Base-by-base conservation (phyloP, 2,113 vertebrate species). In the Cynoglossus semilaevis region DNA sequence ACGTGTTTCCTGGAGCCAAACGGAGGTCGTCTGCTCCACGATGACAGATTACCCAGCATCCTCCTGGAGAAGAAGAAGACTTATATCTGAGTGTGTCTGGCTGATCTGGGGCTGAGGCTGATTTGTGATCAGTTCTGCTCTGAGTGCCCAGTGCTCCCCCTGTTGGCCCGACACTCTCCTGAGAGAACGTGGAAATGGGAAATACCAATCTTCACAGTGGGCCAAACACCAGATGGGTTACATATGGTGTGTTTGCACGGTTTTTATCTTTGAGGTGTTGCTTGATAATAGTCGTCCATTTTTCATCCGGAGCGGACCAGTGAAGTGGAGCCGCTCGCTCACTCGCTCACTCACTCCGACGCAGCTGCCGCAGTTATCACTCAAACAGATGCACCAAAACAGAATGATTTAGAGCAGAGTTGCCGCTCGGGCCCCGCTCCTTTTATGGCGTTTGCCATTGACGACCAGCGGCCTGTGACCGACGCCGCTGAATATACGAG, bases 271-370 rank as follows among this genome's bases (percentile, higher is more conserved):
- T 59, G 64, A 80, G 76, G 68, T 73, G 73, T 74, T 15, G 43
- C 60, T 61, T 70, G 67, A 80, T 78, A 73, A 76, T 58, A 70
- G 61, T 71, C 77, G 70, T 80, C 70, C 49, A 66, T 83, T 82
- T 80, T 69, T n/a, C 42, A 81, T 63, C 63, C 49, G 16, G 66
- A 8, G 59, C 55, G 50, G 68, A 72, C 62, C 62, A 52, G 19
- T 67, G 48, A 56, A 81, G 83, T 75, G 76, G 61, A 70, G 65
- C 70, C 11, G 42, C 55, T 72, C 54, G 43, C 63, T 29, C 22
- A 6, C 22, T 72, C 54, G 43, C 63, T 75, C 51, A 63, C 22
- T 75, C 51, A 63, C 22, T 73, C 59, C 58, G 76, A 72, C 78
- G 73, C 77, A 73, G 83, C 63, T 71, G 65, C 66, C 42, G 63